Evolutionary conservation across 2,113 vertebrate genomes (phyloP), one percentile per base, ranked within the genome.

Genomic region (Pithys albifrons): DNA sequence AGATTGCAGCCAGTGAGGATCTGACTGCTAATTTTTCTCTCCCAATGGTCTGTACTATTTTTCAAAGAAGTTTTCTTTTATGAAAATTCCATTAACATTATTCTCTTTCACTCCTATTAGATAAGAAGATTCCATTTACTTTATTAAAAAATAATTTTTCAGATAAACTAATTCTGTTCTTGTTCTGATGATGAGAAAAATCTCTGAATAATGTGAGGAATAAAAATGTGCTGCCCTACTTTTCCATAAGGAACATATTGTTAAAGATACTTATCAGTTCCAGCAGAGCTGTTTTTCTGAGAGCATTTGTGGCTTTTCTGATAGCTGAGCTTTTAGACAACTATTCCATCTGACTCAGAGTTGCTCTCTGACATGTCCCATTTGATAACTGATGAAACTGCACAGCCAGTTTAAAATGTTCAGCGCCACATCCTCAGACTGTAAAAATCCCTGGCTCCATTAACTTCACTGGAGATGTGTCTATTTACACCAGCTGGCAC

Each of bases 1-100:
- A 96, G 88, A 94, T 90, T 95, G 96, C 83, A 81, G 35, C 29
- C 69, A 74, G 93, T 65, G 61, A 84, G 69, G 73, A 37, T 70
- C 69, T 95, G 96, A 94, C 85, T 95, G 90, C 83, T 94, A 96
- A 94, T 94, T 97, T 94, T 84, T 70, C 80, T 55, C 69, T 87
- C 66, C 19, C 75, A 46, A 6, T 41, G 5, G 15, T 33, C 48
- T 64, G 49, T 33, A 48, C 9, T 69, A 3, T 57, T 85, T 92
- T 81, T 8, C 65, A 93, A 90, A 72, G 33, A 78, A 88, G 46
- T 77, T 90, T 77, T 79, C 48, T 75, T 58, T 43, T 57, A 74
- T 57, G 33, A 92, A 84, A 82, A 83, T 64, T 77, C 88, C 39
- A 62, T 75, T 69, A 73, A 31, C 29, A 14, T 78, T 77, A 45